Percentiles rank a stretch among this genome's conserved stretches.
Conservation (phyloP, 2,797 vertebrate species). For the Triplophysa yarkandensis region DNA sequence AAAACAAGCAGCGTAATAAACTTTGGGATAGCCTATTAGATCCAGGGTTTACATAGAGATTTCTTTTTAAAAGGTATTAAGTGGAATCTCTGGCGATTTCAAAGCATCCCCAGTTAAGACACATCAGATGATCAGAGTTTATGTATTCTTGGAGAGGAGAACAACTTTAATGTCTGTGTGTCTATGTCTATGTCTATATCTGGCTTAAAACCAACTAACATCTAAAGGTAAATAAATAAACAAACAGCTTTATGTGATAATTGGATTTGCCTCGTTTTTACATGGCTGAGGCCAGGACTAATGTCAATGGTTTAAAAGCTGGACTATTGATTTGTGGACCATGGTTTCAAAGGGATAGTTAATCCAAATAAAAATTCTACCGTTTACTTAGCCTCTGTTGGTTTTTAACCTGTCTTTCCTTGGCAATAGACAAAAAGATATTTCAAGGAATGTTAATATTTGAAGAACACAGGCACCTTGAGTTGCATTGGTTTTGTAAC, state of each 20-base stretch:
- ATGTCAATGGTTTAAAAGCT: neutral
- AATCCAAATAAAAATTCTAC: no score
- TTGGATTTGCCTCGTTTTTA: neutral
- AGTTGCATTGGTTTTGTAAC: no score
- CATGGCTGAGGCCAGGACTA: neutral
- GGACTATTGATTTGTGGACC: neutral
- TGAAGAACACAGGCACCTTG: no score
- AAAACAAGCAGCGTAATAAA: neutral
- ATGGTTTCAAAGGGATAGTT: neutral
- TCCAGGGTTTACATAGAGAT: neutral
- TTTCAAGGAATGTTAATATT: no score
- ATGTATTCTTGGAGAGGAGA: neutral
- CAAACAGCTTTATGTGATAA: neutral
- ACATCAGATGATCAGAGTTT: conserved; percentile 15
- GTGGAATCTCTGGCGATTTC: neutral
- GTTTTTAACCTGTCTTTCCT: no score
- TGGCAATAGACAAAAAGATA: no score
- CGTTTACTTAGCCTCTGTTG: no score
- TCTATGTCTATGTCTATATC: neutral
- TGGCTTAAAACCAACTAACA: no score
- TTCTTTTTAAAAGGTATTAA: neutral
- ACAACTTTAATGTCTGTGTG: neutral
- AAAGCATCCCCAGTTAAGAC: neutral
- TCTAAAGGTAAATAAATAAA: no score
- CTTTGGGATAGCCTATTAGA: neutral